phyloP scores from a whole-genome alignment of 2,888 invertebrate genomes.

The Synanthedon andrenaeformis region DNA sequence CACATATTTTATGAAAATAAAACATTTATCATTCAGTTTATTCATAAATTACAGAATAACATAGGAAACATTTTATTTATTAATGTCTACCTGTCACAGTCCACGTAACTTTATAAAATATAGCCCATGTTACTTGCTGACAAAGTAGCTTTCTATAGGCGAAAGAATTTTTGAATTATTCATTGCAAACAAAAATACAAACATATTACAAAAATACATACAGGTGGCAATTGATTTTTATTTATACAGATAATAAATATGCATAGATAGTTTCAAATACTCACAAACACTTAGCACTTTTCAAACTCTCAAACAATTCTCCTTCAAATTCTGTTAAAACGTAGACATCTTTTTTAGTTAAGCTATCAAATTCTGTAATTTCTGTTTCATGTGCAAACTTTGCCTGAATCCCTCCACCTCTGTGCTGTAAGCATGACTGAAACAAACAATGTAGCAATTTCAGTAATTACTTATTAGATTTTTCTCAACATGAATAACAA shows the following conservation, averaged over 20 bases:
- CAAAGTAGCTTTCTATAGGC: too few relatives aligned
- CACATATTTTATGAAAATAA: too few relatives aligned
- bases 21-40: too few relatives aligned
- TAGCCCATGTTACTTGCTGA: too few relatives aligned
- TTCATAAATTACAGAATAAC: too few relatives aligned
- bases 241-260: neutral
- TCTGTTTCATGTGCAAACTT: slow-evolving; percentile 75
- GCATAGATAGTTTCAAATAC: slow-evolving; percentile 30
- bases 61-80: too few relatives aligned
- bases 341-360: slow-evolving; percentile 78
- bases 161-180: too few relatives aligned
- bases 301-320: slow-evolving; percentile 74
- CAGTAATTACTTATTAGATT: neutral
- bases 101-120: too few relatives aligned
- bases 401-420: slow-evolving; percentile 65
- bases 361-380: slow-evolving; percentile 70
- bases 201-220: too few relatives aligned
- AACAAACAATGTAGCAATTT: slow-evolving; percentile 7
- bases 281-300: slow-evolving; percentile 76
- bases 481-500: too few relatives aligned
- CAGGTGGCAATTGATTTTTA: neutral
- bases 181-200: too few relatives aligned
- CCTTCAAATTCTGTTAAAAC: slow-evolving; percentile 85
- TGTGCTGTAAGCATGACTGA: slow-evolving; percentile 71
- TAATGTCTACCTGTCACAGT: too few relatives aligned